Percentiles rank a stretch among this genome's conserved stretches.
These are phyloP conservation scores for Helicoverpa armigera DNA, from an alignment of 1,140 invertebrate genomes.

Conservation along the genomic window DNA sequence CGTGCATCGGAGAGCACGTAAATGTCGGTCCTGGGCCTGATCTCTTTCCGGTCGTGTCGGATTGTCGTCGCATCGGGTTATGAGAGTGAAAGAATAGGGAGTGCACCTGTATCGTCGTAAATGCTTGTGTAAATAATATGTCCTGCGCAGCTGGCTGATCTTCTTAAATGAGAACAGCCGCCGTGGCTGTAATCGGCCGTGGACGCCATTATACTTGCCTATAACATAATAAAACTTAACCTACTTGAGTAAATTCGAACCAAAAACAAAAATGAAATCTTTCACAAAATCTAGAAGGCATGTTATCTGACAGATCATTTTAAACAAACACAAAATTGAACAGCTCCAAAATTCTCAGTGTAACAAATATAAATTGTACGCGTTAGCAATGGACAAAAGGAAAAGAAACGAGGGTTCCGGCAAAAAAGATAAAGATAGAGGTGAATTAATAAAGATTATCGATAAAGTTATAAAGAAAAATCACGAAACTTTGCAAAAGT, in stretches of 20 bases:
- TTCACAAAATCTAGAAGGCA: not conserved
- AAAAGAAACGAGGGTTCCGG: not conserved
- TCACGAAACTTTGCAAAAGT: not conserved
- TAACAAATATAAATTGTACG: not conserved
- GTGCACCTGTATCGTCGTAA: no score
- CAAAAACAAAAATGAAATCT: not conserved
- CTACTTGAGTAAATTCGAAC: not conserved
- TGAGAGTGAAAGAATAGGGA: no score
- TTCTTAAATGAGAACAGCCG: not conserved
- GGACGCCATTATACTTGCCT: not conserved
- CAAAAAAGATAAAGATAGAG: conserved; percentile 15
- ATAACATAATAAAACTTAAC: not conserved
- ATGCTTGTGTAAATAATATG: no score
- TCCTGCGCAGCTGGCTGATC: no score
- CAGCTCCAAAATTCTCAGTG: not conserved
- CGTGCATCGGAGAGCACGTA: no score
- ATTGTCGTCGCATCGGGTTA: no score
- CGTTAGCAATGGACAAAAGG: not conserved
- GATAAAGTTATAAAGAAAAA: not conserved
- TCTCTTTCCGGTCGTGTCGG: no score
- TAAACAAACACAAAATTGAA: not conserved
- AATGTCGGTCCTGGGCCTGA: no score
- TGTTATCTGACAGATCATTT: not conserved
- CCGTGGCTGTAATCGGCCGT: no score
- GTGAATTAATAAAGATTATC: not conserved